These are phyloP conservation scores for Passer domesticus DNA, from an alignment of 2,113 vertebrate genomes.

Conservation along the genomic window DNA sequence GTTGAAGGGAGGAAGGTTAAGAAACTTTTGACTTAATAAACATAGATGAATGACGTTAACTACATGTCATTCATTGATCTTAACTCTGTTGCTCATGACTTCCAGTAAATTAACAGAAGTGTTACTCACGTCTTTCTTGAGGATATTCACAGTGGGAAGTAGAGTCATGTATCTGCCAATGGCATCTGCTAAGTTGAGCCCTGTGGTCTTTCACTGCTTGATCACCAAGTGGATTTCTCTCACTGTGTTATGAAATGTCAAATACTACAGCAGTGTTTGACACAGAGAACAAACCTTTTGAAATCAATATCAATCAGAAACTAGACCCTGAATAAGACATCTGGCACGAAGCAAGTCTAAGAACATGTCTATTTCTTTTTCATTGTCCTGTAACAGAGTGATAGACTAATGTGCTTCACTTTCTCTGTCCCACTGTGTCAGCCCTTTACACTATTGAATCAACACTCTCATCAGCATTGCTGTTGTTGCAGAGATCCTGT, in stretches of 20 bases:
- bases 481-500: not conserved
- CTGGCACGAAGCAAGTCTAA: not conserved
- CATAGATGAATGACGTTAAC: not conserved
- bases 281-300: not conserved
- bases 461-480: not conserved
- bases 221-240: not conserved
- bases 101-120: not conserved
- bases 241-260: not conserved
- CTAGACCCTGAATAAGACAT: not conserved
- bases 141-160: not conserved
- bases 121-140: not conserved
- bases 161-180: not conserved
- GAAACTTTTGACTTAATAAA: not conserved
- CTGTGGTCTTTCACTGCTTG: not conserved
- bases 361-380: not conserved
- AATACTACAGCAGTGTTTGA: not conserved
- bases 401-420: not conserved
- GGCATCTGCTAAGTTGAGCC: not conserved
- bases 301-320: not conserved
- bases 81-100: not conserved
- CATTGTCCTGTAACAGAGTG: not conserved
- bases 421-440: not conserved
- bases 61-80: not conserved
- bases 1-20: not conserved
- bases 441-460: not conserved